phyloP scores from a whole-genome alignment of 2,113 vertebrate genomes.

The Haplochromis vanheusdeni region DNA sequence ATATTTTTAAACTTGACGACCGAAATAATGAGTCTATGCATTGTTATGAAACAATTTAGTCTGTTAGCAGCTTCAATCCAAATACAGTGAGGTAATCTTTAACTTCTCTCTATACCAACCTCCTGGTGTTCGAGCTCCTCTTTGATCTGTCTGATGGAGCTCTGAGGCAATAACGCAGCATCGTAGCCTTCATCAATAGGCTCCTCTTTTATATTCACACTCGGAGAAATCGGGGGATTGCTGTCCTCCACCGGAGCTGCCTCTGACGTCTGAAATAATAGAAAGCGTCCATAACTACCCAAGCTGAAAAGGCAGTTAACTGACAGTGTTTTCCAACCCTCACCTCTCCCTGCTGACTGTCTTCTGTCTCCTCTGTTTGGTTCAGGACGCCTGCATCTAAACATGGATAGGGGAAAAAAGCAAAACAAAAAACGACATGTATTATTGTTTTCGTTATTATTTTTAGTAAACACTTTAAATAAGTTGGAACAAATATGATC shows the following conservation, averaged over 20 bases:
- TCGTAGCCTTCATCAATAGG: slow-evolving; percentile 95
- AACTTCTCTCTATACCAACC: slow-evolving; percentile 63
- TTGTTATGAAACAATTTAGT: background rate
- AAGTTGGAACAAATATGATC: background rate
- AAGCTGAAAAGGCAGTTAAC: background rate
- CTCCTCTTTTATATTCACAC: slow-evolving; percentile 92
- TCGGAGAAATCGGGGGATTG: slow-evolving; percentile 75
- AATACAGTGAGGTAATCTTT: background rate
- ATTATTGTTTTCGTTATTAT: background rate
- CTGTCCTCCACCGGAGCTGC: slow-evolving; percentile 34
- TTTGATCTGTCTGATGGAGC: slow-evolving; percentile 82
- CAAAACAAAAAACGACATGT: background rate
- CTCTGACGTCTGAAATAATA: slow-evolving; percentile 24
- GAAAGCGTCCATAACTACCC: background rate
- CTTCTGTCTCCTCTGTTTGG: slow-evolving; percentile 46
- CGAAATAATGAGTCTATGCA: background rate
- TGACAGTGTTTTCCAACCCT: background rate
- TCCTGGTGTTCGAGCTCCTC: slow-evolving; percentile 90
- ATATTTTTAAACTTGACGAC: background rate
- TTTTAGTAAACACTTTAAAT: background rate
- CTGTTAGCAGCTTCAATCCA: background rate
- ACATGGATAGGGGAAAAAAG: background rate
- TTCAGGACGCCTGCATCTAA: slow-evolving; percentile 32
- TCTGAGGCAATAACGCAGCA: slow-evolving; percentile 77
- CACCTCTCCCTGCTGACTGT: slow-evolving; percentile 46